Conservation (phyloP, 1,140 invertebrate genomes). For the Bradysia coprophila region DNA sequence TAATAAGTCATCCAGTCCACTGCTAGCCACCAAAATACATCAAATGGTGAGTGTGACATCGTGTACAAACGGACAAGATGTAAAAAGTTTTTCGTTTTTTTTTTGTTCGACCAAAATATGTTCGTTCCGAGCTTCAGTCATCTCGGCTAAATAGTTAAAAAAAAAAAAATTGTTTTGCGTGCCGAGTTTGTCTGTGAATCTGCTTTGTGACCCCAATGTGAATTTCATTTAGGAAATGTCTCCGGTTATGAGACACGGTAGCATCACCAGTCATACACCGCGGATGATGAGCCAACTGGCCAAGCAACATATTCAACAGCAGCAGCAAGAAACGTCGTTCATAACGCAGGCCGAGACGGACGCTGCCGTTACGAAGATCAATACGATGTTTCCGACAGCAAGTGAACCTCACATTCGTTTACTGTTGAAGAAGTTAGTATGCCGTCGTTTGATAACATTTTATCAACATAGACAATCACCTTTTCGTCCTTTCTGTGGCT, state of each 20-base stretch:
- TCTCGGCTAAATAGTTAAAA: no score
- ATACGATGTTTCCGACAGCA: slow-evolving; percentile 81
- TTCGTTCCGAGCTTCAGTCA: no score
- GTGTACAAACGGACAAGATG: background rate
- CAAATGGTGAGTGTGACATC: slow-evolving; percentile 10
- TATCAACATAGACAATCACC: no score
- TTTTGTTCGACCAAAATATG: no score
- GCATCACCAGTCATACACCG: slow-evolving; percentile 24
- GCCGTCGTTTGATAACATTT: no score
- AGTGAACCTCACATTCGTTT: slow-evolving; percentile 73
- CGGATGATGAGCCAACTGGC: slow-evolving; percentile 28
- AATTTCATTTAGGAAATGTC: slow-evolving; percentile 11
- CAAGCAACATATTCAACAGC: no score
- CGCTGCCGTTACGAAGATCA: slow-evolving; percentile 58
- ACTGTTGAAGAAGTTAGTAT: slow-evolving; percentile 66
- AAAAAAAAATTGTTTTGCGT: no score
- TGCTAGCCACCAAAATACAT: slow-evolving; percentile 16
- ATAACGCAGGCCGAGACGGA: slow-evolving; percentile 42
- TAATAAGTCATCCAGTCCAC: slow-evolving; percentile 20
- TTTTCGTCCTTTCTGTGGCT: no score
- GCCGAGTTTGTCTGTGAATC: no score
- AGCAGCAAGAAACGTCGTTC: slow-evolving; percentile 45
- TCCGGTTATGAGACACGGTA: slow-evolving; percentile 16
- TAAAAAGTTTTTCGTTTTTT: background rate
- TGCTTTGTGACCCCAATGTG: no score